Percentiles rank a stretch among this genome's conserved stretches.
These are phyloP conservation scores for Drosophila anceps DNA, from an alignment of 2,888 invertebrate species.

Conservation along the genomic window DNA sequence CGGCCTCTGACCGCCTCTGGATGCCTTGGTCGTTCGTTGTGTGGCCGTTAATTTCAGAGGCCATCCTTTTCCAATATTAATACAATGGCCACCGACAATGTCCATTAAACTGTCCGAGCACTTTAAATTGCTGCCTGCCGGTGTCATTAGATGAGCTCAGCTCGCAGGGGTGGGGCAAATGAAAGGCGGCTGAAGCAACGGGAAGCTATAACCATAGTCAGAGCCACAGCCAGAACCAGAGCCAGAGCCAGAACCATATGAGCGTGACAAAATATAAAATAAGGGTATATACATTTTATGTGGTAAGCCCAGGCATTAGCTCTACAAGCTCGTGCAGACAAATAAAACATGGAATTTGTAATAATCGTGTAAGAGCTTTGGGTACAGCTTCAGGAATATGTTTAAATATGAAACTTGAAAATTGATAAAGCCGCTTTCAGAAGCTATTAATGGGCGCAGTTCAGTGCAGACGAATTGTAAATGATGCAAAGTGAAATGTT, in stretches of 20 bases:
- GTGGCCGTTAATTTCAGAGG: constrained; percentile 31
- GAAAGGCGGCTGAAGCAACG: not conserved
- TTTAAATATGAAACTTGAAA: not conserved
- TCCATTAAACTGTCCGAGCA: constrained; percentile 71
- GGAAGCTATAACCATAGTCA: not conserved
- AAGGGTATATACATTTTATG: constrained; percentile 13
- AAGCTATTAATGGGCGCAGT: not conserved
- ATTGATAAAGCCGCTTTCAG: not conserved
- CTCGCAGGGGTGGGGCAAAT: not conserved
- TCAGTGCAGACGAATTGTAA: not conserved
- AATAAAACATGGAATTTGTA: not conserved
- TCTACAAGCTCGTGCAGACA: not conserved
- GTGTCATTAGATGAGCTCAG: constrained; percentile 53
- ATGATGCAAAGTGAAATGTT: not conserved
- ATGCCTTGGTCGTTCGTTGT: not conserved
- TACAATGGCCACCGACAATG: constrained; percentile 71
- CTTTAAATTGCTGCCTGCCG: constrained; percentile 63
- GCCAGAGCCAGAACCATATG: constrained; percentile 5
- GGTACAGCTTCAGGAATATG: not conserved
- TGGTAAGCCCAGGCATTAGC: constrained; percentile 4
- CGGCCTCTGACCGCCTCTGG: not conserved
- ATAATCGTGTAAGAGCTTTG: not conserved
- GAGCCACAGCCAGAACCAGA: too few relatives aligned
- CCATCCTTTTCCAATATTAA: constrained; percentile 57
- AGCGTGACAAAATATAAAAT: constrained; percentile 39